Base-by-base conservation (phyloP, 2,797 vertebrate species). In the Manis javanica region DNA sequence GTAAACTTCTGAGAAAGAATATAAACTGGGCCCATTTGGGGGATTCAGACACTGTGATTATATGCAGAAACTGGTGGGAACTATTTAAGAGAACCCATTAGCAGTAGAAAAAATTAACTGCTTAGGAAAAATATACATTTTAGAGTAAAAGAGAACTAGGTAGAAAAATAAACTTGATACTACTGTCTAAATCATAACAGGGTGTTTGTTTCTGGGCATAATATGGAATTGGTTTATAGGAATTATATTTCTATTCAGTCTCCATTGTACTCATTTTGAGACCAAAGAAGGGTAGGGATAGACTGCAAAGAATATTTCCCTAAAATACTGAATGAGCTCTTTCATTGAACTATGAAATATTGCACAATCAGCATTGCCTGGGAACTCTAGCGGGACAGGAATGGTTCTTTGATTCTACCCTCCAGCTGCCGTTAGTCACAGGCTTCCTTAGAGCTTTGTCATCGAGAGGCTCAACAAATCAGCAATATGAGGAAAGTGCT, bases 401-500 rank as follows among this genome's bases (percentile, higher is more conserved):
- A 83, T 16, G 5, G 10, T 85, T 55, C 5, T 61, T 51, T 34
- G 24, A 66, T 42, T 18, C 21, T 72, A 1, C 49, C 7, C 2
- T 1, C 16, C 39, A 26, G 31, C 83, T 69, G 16, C 12, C 39
- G n/a, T 92, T 2, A 26, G 24, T 37, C 46, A 85, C 15, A 81
- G 37, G 16, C 37, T 11, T 74, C 46, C 2, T 21, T 53, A 53
- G 34, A 85, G 6, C 7, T 66, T 88, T 4, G 21, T 14, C 61
- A 71, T 84, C 4, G 14, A 66, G 12, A 74, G 24, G 6, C 13
- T 34, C 29, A 77, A 57, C 16, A 26, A 26, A n/a, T 59, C 13
- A 71, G 11, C 1, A 23, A 7, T 3, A 4, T 12, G 8, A 39
- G 31, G 10, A 78, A 5, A 13, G 4, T n/a, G 5, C 0, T 39